Conservation (phyloP, 2,113 vertebrate genomes). For the Ictalurus furcatus region DNA sequence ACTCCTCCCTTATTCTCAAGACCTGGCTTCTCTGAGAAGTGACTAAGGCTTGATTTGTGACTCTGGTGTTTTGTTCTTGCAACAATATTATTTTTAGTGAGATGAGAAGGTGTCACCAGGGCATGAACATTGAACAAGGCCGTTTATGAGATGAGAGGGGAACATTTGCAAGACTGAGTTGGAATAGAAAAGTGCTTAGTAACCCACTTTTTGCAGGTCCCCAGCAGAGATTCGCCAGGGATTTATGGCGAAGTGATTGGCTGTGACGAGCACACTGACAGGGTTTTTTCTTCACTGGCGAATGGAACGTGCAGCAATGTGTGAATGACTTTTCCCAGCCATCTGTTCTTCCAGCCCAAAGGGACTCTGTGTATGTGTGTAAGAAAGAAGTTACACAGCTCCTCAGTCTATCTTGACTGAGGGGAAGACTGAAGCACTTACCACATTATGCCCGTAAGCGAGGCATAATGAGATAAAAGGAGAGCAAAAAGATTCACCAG, state of each 20-base stretch:
- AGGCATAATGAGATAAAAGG: constrained; percentile 19
- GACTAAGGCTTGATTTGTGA: constrained; percentile 13
- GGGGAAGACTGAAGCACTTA: constrained; percentile 29
- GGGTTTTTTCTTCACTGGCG: constrained; percentile 56
- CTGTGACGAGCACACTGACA: constrained; percentile 58
- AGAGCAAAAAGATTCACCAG: constrained; percentile 47
- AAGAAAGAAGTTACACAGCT: constrained; percentile 7
- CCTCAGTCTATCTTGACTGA: constrained; percentile 39
- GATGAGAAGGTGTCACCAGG: constrained; percentile 53
- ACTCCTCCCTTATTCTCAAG: neutral
- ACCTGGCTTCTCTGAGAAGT: neutral
- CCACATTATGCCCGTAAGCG: constrained; percentile 32
- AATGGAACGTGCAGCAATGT: constrained; percentile 60
- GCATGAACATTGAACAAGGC: constrained; percentile 60
- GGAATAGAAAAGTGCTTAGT: constrained; percentile 63
- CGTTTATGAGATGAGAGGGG: constrained; percentile 61
- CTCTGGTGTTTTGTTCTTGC: neutral
- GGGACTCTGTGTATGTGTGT: constrained; percentile 44
- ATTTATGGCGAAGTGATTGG: constrained; percentile 58
- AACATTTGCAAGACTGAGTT: constrained; percentile 54
- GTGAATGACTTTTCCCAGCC: constrained; percentile 65
- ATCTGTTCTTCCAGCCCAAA: constrained; percentile 60
- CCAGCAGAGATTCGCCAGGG: constrained; percentile 56
- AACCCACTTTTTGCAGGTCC: constrained; percentile 58
- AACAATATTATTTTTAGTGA: constrained; percentile 24